Base-by-base conservation (phyloP, 2,113 vertebrate genomes). In the Formicarius rufipectus region DNA sequence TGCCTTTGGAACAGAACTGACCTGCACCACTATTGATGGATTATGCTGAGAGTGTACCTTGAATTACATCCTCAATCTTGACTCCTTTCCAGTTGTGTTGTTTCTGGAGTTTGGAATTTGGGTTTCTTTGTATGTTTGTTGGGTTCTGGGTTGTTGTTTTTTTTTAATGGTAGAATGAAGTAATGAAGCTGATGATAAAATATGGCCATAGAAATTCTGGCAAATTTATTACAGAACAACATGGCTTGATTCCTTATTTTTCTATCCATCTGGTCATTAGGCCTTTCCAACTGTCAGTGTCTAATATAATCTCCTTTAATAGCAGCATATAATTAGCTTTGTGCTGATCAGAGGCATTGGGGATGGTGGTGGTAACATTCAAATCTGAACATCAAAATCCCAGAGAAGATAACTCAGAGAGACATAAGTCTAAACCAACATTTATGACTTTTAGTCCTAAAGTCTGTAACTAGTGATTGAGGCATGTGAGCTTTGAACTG, bases 201-300 rank as follows among this genome's bases (percentile, higher is more conserved):
- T 94, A 95, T 93, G 93, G 49, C 59, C 74, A 95, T 95, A 87
- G 97, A 96, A 95, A 93, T 87, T 80, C 92, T 97, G 95, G 95
- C 90, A 97, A 95, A 97, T 75, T 96, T 96, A 96, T 85, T 87
- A 37, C 69, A 95, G 84, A 93, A 96, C 86, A 96, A 96, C 88
- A 92, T 77, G 86, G 93, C 64, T 53, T 91, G 93, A 35, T 60
- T 80, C 64, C 87, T 84, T 90, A 63, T 92, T 96, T 96, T 95
- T 66, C 63, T 75, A 94, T 95, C 97, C 97, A 98, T 96, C 97
- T 98, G 97, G 97, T 97, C 97, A 97, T 97, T 97, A 98, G 97
- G 93, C 95, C 91, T 98, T 97, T 98, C 96, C 97, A 98, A 97
- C 97, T 98, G 97, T 98, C 96, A 97, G 77, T 93, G 79, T 96